Conservation (phyloP, 2,113 vertebrate genomes). For the Penelope pileata region DNA sequence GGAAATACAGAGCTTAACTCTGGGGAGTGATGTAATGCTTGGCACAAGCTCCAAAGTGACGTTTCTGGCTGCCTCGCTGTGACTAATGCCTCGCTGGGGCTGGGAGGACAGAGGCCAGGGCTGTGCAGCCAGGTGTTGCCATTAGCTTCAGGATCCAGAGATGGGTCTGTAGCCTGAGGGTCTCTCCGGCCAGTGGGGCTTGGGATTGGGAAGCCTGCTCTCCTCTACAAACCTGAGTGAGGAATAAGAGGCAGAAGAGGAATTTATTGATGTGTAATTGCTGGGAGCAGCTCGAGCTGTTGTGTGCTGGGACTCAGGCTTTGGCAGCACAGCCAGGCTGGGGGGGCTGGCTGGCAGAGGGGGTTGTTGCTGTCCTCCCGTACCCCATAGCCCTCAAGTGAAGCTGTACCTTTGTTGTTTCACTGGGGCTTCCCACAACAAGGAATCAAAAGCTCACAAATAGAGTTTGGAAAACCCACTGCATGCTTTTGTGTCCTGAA, state of each 20-base stretch:
- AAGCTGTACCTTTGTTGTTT: neutral
- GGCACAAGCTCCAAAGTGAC: neutral
- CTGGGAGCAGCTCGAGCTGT: neutral
- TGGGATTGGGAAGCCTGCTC: neutral
- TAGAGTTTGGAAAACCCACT: neutral
- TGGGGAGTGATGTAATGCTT: neutral
- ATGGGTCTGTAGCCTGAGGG: neutral
- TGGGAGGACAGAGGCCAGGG: neutral
- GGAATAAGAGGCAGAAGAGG: neutral
- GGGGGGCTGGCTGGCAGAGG: neutral
- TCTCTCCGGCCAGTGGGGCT: neutral
- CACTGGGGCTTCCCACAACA: neutral
- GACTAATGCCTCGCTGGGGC: neutral
- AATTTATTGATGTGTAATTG: neutral
- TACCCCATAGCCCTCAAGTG: neutral
- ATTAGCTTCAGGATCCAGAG: neutral
- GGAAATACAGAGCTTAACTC: neutral
- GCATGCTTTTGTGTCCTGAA: neutral
- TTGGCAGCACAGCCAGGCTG: neutral
- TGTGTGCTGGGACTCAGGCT: neutral
- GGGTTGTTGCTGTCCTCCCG: neutral
- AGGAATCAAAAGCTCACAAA: neutral
- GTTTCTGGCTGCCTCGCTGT: neutral
- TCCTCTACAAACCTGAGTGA: neutral
- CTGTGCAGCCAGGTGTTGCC: neutral